These are phyloP conservation scores for Heliothis virescens DNA, from an alignment of 1,140 invertebrate genomes.

Conservation along the genomic window DNA sequence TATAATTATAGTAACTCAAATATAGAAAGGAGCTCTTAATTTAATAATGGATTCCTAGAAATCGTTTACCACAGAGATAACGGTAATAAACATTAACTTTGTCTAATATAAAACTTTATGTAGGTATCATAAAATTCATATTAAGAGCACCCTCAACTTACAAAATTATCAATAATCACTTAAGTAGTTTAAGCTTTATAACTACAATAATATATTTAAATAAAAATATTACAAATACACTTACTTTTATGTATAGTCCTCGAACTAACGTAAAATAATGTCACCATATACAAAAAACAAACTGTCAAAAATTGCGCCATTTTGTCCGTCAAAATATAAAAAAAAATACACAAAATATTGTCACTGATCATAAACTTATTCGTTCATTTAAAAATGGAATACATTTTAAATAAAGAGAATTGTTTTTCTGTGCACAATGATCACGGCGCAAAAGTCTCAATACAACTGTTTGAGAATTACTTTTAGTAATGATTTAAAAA, in stretches of 20 bases:
- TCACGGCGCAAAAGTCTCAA: slow-evolving; percentile 57
- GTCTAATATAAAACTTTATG: too few species aligned
- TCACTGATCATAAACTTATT: slow-evolving; percentile 7
- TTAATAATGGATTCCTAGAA: too few species aligned
- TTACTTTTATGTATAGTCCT: slow-evolving; percentile 58
- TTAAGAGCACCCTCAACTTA: too few species aligned
- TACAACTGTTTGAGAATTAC: slow-evolving; percentile 63
- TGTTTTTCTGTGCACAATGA: slow-evolving; percentile 31
- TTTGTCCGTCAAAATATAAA: neutral
- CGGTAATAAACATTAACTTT: too few species aligned
- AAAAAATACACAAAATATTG: slow-evolving; percentile 23
- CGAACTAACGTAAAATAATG: slow-evolving; percentile 53
- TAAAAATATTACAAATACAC: neutral
- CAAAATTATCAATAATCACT: too few species aligned
- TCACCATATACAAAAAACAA: slow-evolving; percentile 42
- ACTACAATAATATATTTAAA: too few species aligned
- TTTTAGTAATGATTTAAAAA: slow-evolving; percentile 70
- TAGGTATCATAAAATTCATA: too few species aligned
- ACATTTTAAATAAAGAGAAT: neutral
- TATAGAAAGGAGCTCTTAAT: too few species aligned
- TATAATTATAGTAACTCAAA: too few species aligned
- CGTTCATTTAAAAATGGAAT: slow-evolving; percentile 33
- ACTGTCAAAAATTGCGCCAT: slow-evolving; percentile 37
- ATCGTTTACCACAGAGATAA: too few species aligned
- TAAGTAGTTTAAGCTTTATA: too few species aligned